Base-by-base conservation (phyloP, 1,140 invertebrate genomes). In the Leptoteleia sp. region DNA sequence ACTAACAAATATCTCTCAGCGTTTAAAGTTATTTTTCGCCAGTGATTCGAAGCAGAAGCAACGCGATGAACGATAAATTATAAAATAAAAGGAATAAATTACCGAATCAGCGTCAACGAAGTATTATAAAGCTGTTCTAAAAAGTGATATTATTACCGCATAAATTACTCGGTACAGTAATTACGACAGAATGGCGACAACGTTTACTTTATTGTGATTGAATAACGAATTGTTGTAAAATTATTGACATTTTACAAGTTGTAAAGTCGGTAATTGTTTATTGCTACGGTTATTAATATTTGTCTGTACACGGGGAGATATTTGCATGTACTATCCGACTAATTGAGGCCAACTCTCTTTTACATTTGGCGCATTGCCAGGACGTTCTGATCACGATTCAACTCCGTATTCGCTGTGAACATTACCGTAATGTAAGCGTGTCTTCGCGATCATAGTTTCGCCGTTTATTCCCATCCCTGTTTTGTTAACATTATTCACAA, bases 321-420 rank as follows among this genome's bases (percentile, higher is more conserved):
- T 85, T 82, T 42, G 61, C 76, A 65, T 77, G 76, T 82, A 81
- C 79, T 80, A 83, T 81, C 45, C 76, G 61, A 82, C 79, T 85
- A 85, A 85, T 85, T 85, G 83, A 85, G 83, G 83, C 81, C 82
- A 83, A 79, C 78, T 79, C 82, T 75, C 80, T 82, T 78, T 78
- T 78, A 78, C 73, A 80, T 81, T 82, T 84, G 84, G 82, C 81
- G 0, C 1, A 4, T 7, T 6, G 64, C 84, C 84, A 85, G 80
- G 68, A 79, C 82, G 78, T 72, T 84, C 82, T 83, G 82, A 84
- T 84, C 82, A 70, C 80, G 55, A 75, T 76, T 73, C 52, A 40
- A 68, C 57, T 71, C 50, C n/a, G 54, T 75, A 79, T 75, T 67
- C 71, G 55, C 70, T 42, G 45, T 48, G 57, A 71, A 61, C 65